Conservation (phyloP, 53 echinoderm and acorn worm species). For the Antedon mediterranea region DNA sequence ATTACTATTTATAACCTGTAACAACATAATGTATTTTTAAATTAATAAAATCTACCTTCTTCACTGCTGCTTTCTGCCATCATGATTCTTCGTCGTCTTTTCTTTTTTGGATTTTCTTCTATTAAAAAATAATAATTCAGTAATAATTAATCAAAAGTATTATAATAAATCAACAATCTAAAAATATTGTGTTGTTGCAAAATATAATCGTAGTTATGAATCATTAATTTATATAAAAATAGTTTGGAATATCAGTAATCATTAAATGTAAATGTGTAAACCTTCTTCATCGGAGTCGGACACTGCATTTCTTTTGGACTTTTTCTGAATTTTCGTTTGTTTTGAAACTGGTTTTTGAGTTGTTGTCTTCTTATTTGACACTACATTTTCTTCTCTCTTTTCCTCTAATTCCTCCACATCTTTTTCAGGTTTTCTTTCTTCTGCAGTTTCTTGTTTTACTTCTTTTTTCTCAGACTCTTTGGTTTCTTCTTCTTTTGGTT, state of each 20-base stretch:
- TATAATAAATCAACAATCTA: too few relatives aligned
- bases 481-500: not conserved
- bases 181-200: too few relatives aligned
- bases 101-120: conserved; percentile 10
- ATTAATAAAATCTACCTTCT: too few relatives aligned
- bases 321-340: conserved; percentile 10
- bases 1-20: too few relatives aligned
- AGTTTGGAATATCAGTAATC: too few relatives aligned
- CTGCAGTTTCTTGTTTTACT: not conserved
- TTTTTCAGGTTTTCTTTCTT: not conserved
- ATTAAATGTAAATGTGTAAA: not conserved
- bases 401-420: conserved; percentile 2
- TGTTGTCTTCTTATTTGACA: not conserved
- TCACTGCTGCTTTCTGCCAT: conserved; percentile 53
- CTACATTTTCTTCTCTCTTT: conserved; percentile 11
- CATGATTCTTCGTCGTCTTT: conserved; percentile 47
- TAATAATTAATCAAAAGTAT: not conserved
- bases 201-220: too few relatives aligned
- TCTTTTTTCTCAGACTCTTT: conserved; percentile 2
- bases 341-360: not conserved
- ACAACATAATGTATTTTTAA: too few relatives aligned
- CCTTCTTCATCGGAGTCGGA: conserved; percentile 47
- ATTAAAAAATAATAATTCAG: too few relatives aligned
- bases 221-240: too few relatives aligned
- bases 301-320: conserved; percentile 21